Evolutionary conservation across 2,797 vertebrate genomes (phyloP), one percentile per base, ranked within the genome.

Genomic region (Paguma larvata): DNA sequence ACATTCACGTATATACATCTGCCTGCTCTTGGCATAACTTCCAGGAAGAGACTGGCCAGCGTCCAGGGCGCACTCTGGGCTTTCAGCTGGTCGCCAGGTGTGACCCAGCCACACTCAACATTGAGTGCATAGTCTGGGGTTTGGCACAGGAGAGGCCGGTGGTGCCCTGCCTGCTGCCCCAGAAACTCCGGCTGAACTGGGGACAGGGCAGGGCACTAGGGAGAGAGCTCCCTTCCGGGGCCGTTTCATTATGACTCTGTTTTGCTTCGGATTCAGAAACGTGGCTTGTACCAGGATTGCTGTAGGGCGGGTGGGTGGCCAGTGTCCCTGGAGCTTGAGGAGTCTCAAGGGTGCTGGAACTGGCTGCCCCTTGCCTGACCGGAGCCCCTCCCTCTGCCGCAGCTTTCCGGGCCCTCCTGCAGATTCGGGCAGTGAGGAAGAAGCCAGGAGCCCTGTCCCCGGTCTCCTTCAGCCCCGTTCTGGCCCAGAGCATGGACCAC

Each of bases 391-490:
- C 97, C 62, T 96, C 73, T 87, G 92, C 94, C 90, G 27, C 19
- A 97, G 99, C 99, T 10, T 99, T 99, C 98, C 99, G 99, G 51
- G 99, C 99, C 86, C 98, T 99, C 97, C 99, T 99, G 98, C 99
- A 99, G 99, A 99, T 99, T 98, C 99, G 99, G 96, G 99, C 99
- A 0, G 99, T 99, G 98, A 99, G 99, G 98, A 99, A 99, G 99
- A 99, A 99, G 98, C 99, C 99, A 0, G 99, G 99, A 14, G 99
- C 99, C 44, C 99, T 99, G 85, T 99, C 99, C 0, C 99, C 99
- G 0, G 99, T 99, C 92, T 99, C 99, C 0, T 99, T 99, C 99
- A 99, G 99, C 98, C 99, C 99, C 0, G 99, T 99, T 75, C 98
- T 99, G 98, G 99, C 99, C 62, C 99, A 99, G 98, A 99, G 99